Evolutionary conservation across 2,888 invertebrate species (phyloP), one percentile per base, ranked within the genome.

Genomic region (Drosophila paranaensis): DNA sequence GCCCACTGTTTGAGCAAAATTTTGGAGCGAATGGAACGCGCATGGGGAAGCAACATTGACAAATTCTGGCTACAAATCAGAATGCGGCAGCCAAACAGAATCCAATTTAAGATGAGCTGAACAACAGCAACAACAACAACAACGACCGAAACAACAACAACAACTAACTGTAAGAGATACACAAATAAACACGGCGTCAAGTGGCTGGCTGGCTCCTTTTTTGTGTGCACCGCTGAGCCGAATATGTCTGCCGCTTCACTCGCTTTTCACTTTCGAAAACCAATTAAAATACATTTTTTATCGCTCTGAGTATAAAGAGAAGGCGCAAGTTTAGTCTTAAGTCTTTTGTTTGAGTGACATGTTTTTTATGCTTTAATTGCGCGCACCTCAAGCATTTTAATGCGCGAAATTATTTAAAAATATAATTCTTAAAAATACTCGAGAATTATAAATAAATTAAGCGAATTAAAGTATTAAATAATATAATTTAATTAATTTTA

Each of bases 191-290:
- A 88, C 68, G 76, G 54, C 54, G 42, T 89, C 61, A 87, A 89
- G 82, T 54, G 87, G 54, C 73, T 62, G 73, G 30, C 61, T 30
- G 58, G 48, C 66, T 73, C 88, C 89, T 88, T 89, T 79, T 83
- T 75, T 69, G 83, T 81, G 58, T 77, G 58, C 77, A 71, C 66
- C 58, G 65, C 68, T 63, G 46, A 65, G 68, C 61, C 62, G 58
- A 51, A 60, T 60, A 60, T 30, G 46, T 48, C 48, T 33, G 48
- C 6, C 56, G 39, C 48, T 65, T 65, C 67, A 60, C 71, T 69
- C 71, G 78, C 73, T 71, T 83, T 83, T 84, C 84, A 84, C 84
- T 89, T 84, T 84, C 90, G 71, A 79, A 84, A 89, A 60, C 69
- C 70, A 86, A 74, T 82, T 77, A 74, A 77, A 79, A n/a, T 50